These are phyloP conservation scores for Pandion haliaetus DNA, from an alignment of 2,113 vertebrate genomes.

Conservation along the genomic window DNA sequence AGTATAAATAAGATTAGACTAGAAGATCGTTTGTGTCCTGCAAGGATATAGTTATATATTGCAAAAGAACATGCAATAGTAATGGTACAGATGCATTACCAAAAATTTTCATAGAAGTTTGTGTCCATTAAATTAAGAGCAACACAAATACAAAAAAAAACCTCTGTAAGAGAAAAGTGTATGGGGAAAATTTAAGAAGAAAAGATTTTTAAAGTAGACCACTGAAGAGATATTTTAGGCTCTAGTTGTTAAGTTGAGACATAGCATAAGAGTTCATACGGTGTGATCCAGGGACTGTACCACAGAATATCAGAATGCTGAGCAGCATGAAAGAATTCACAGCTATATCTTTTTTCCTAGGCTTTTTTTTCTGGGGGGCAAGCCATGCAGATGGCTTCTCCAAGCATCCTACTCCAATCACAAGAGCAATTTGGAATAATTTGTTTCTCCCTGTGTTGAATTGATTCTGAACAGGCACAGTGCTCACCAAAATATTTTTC, in stretches of 20 bases:
- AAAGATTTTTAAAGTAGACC: background rate
- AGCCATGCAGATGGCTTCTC: background rate
- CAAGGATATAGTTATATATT: background rate
- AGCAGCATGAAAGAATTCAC: background rate
- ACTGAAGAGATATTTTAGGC: background rate
- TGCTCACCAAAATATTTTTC: background rate
- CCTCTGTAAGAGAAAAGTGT: background rate
- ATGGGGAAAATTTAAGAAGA: background rate
- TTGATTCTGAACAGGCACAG: background rate
- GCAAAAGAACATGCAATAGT: background rate
- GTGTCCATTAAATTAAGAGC: background rate
- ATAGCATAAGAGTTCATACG: background rate
- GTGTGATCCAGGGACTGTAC: background rate
- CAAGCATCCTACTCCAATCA: background rate
- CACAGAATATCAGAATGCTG: background rate
- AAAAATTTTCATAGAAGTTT: background rate
- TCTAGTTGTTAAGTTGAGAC: background rate
- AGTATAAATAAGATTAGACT: background rate
- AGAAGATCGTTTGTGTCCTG: background rate
- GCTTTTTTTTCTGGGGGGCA: background rate
- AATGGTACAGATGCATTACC: background rate
- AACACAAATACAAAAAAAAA: background rate
- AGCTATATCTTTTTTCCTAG: background rate
- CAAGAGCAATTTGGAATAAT: background rate
- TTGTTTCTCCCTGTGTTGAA: background rate